These are phyloP conservation scores for Sycon ciliatum DNA, from an alignment of 37 sponge, comb jelly and placozoan genomes.

Conservation along the genomic window DNA sequence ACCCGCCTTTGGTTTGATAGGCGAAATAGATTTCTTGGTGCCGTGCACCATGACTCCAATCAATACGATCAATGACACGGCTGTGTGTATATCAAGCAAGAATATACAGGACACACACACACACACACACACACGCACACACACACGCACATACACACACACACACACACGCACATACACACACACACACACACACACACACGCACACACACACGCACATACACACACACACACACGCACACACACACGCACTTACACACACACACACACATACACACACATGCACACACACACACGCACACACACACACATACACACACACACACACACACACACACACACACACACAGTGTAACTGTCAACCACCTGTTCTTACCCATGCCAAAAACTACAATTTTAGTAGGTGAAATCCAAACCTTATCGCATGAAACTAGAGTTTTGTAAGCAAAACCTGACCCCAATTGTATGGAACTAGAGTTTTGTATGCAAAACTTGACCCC, in stretches of 20 bases:
- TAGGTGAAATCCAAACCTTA: too few species aligned
- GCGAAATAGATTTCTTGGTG: too few species aligned
- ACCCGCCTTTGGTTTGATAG: too few species aligned
- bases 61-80: too few species aligned
- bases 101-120: background rate
- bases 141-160: constrained; percentile 21
- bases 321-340: constrained; percentile 5
- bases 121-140: constrained; percentile 5
- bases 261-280: background rate
- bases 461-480: too few species aligned
- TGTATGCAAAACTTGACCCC: too few species aligned
- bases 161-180: background rate
- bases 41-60: too few species aligned
- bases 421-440: too few species aligned
- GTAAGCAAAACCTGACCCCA: too few species aligned
- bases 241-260: constrained; percentile 3
- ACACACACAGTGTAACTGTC: background rate
- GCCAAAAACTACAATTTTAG: too few species aligned
- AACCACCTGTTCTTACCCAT: too few species aligned
- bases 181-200: constrained; percentile 8
- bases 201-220: background rate
- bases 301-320: constrained; percentile 1
- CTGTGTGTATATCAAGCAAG: too few species aligned
- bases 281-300: background rate
- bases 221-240: constrained; percentile 23